phyloP scores from a whole-genome alignment of 2,113 vertebrate genomes.

The Dipodomys merriami region DNA sequence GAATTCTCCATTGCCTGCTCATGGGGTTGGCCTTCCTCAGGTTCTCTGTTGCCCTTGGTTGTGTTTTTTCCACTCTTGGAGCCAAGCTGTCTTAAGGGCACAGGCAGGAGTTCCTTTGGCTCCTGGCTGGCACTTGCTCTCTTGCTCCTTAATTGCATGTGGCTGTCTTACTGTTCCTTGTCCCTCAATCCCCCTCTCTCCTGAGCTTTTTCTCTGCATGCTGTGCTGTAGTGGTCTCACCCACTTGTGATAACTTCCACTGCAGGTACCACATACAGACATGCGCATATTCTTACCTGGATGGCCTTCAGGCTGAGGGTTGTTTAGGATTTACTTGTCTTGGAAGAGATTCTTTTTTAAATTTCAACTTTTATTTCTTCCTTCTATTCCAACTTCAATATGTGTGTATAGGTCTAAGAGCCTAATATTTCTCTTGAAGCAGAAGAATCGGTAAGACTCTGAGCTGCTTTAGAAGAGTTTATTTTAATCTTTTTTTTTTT shows the following conservation, averaged over 20 bases:
- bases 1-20: not conserved
- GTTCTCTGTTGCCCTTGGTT: not conserved
- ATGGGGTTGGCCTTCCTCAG: not conserved
- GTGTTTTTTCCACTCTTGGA: not conserved
- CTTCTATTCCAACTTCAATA: too few relatives aligned
- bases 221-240: not conserved
- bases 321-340: not conserved
- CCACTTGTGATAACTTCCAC: not conserved
- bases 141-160: rapidly evolving
- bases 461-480: too few relatives aligned
- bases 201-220: not conserved
- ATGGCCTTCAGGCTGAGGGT: not conserved
- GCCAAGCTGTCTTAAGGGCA: not conserved
- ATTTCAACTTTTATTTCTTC: not conserved
- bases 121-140: not conserved
- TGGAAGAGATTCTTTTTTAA: not conserved
- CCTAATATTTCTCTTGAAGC: too few relatives aligned
- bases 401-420: too few relatives aligned
- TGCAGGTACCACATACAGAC: not conserved
- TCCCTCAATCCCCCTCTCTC: not conserved
- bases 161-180: not conserved
- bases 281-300: not conserved
- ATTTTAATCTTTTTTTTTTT: too few relatives aligned
- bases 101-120: not conserved
- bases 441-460: too few relatives aligned